A percentile compares a stretch with the other conserved stretches of the same genome.
phyloP scores from a whole-genome alignment of 2,888 invertebrate genomes.

The Yponomeuta plumbellus region DNA sequence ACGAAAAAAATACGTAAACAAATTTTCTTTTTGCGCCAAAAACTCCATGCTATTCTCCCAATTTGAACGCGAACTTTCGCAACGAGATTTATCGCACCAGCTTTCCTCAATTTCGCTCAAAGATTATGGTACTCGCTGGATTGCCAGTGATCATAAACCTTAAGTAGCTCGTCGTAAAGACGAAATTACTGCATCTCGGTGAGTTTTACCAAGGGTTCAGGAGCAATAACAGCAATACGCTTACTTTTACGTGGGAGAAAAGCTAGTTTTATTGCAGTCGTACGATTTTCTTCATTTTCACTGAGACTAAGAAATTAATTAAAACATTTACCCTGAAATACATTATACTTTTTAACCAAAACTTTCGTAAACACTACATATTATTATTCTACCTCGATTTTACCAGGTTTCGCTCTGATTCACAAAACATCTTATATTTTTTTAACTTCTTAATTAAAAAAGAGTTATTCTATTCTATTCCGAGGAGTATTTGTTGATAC shows the following conservation, averaged over 20 bases:
- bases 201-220: neutral
- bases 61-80: conserved; percentile 31
- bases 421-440: too few species aligned
- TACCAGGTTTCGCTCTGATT: too few species aligned
- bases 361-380: too few species aligned
- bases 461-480: too few species aligned
- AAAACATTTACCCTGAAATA: neutral
- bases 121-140: conserved; percentile 36
- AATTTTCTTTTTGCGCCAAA: too few species aligned
- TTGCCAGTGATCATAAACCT: neutral
- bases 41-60: neutral
- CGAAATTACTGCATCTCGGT: neutral
- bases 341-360: neutral
- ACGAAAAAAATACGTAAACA: too few species aligned
- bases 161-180: neutral
- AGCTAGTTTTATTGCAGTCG: neutral
- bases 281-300: neutral
- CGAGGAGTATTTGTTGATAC: too few species aligned
- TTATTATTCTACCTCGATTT: too few species aligned
- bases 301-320: neutral
- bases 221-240: conserved; percentile 24
- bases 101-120: conserved; percentile 47
- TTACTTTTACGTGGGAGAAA: conserved; percentile 24
- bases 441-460: too few species aligned
- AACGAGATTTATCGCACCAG: conserved; percentile 48